phyloP scores from a whole-genome alignment of 2,113 vertebrate genomes.

The Entelurus aequoreus region DNA sequence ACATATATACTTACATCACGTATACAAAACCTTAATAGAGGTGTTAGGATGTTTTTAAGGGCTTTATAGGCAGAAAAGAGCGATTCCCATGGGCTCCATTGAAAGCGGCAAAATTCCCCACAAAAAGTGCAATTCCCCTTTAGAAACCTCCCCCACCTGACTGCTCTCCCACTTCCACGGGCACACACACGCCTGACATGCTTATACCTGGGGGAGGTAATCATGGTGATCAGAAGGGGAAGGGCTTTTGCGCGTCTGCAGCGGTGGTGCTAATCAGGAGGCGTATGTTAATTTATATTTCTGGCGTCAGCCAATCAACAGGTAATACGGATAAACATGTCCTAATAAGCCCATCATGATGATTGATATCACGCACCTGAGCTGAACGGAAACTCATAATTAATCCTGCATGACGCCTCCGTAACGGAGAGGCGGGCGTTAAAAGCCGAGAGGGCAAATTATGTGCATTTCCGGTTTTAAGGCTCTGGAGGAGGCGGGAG shows the following conservation, averaged over 20 bases:
- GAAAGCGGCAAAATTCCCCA: too few relatives aligned
- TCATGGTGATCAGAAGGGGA: slow-evolving; percentile 57
- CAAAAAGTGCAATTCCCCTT: too few relatives aligned
- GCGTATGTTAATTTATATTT: slow-evolving; percentile 1
- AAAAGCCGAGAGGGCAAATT: slow-evolving; percentile 22
- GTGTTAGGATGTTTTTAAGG: too few relatives aligned
- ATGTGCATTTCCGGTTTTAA: slow-evolving; percentile 10
- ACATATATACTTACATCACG: too few relatives aligned
- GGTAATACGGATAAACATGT: slow-evolving; percentile 22
- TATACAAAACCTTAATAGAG: too few relatives aligned
- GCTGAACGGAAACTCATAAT: slow-evolving; percentile 31
- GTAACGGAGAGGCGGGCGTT: background rate
- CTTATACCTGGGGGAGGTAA: slow-evolving; percentile 66
- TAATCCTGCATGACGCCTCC: slow-evolving; percentile 24
- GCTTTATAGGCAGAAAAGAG: too few relatives aligned
- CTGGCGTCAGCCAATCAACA: slow-evolving; percentile 6
- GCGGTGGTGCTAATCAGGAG: background rate
- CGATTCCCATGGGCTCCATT: too few relatives aligned
- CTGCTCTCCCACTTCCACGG: too few relatives aligned
- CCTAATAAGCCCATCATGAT: slow-evolving; percentile 21
- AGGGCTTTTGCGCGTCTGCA: slow-evolving; percentile 2
- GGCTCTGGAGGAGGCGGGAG: background rate
- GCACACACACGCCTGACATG: slow-evolving; percentile 13
- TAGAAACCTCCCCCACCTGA: too few relatives aligned
- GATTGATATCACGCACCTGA: slow-evolving; percentile 12